These are phyloP conservation scores for Troilus luridus DNA, from an alignment of 2,888 invertebrate genomes.

Conservation along the genomic window DNA sequence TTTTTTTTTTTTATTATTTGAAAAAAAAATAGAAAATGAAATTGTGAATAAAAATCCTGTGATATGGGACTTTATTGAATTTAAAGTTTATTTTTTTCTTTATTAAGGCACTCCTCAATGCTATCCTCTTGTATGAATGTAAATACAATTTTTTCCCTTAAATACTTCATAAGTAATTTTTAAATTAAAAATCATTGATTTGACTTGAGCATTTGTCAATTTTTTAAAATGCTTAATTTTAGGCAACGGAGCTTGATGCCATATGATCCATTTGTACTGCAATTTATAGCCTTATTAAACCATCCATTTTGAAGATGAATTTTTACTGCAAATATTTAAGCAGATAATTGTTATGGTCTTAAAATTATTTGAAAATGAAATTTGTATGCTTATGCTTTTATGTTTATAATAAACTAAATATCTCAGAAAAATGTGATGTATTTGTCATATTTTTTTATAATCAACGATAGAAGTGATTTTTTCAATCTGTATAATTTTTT, in stretches of 20 bases:
- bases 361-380: background rate
- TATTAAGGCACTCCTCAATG: background rate
- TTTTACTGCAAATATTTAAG: background rate
- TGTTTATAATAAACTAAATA: slow-evolving; percentile 13
- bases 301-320: slow-evolving; percentile 2
- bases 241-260: background rate
- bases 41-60: background rate
- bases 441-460: slow-evolving; percentile 23
- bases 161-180: background rate
- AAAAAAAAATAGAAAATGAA: background rate
- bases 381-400: background rate
- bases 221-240: slow-evolving; percentile 8
- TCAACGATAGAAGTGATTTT: background rate
- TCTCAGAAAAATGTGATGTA: background rate
- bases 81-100: background rate
- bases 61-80: background rate
- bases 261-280: background rate
- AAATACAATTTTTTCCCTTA: background rate
- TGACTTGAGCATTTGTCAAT: background rate
- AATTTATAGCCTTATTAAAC: slow-evolving; percentile 18
- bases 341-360: background rate
- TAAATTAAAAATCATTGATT: background rate
- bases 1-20: background rate
- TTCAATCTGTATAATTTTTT: background rate
- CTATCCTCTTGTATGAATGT: background rate